These are phyloP conservation scores for Nasonovia ribisnigri DNA, from an alignment of 2,888 invertebrate species.

Conservation along the genomic window DNA sequence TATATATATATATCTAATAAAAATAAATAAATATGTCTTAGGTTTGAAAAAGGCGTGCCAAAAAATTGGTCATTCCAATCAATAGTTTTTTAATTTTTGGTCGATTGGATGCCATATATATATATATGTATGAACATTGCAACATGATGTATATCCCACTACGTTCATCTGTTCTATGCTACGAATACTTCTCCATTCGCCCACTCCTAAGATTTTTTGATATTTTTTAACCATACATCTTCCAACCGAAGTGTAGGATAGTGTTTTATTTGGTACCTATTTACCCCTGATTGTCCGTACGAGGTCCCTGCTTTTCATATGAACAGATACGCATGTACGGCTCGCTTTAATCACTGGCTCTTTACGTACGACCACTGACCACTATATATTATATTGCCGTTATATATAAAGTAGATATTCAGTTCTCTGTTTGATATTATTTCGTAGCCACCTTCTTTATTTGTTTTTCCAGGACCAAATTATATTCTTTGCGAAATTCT, in stretches of 20 bases:
- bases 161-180: background rate
- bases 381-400: no score
- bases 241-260: background rate
- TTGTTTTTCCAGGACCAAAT: background rate
- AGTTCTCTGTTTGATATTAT: background rate
- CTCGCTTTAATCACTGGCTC: background rate
- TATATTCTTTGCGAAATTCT: background rate
- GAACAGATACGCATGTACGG: background rate
- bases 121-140: no score
- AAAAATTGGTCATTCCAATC: background rate
- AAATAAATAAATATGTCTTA: background rate
- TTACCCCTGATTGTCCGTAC: background rate
- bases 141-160: background rate
- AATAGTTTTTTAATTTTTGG: background rate
- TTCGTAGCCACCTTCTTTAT: background rate
- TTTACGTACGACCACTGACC: background rate
- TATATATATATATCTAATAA: background rate
- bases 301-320: background rate
- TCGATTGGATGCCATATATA: background rate
- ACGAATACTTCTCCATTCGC: background rate
- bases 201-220: background rate
- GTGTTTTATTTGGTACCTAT: background rate
- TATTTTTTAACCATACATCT: background rate
- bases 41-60: background rate
- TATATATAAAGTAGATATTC: background rate